Percentiles rank a stretch among this genome's conserved stretches.
These are phyloP conservation scores for Calyptommatus sinebrachiatus DNA, from an alignment of 2,113 vertebrate genomes.

Conservation along the genomic window DNA sequence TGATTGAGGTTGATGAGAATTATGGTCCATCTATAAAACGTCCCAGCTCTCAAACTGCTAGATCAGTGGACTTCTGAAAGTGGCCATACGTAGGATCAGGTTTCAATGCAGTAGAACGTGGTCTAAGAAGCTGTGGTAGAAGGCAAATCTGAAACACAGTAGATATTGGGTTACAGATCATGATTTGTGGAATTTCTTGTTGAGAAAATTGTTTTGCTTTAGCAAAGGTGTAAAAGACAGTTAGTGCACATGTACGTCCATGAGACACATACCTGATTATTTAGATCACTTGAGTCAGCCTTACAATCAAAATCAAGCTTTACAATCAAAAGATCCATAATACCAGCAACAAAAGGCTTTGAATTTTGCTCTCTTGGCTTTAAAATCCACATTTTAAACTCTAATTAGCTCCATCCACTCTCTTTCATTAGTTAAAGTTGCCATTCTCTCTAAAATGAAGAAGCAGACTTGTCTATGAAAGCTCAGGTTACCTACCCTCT, in stretches of 20 bases:
- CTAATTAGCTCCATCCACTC: too few species aligned
- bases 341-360: too few species aligned
- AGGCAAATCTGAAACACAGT: background rate
- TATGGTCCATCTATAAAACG: background rate
- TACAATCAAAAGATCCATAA: too few species aligned
- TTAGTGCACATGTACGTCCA: too few species aligned
- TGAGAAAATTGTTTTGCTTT: background rate
- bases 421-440: background rate
- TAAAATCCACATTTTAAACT: too few species aligned
- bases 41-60: background rate
- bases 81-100: background rate
- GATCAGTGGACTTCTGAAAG: background rate
- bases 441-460: conserved; percentile 13
- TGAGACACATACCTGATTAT: too few species aligned
- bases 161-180: background rate
- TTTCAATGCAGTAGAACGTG: background rate
- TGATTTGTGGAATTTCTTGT: background rate
- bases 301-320: too few species aligned
- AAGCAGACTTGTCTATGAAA: too few species aligned
- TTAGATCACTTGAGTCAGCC: background rate
- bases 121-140: too few species aligned
- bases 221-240: too few species aligned
- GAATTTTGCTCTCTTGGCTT: too few species aligned
- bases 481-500: too few species aligned
- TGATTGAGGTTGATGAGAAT: background rate